These are phyloP conservation scores for Alsophila aescularia DNA, from an alignment of 2,888 invertebrate species.

Conservation along the genomic window DNA sequence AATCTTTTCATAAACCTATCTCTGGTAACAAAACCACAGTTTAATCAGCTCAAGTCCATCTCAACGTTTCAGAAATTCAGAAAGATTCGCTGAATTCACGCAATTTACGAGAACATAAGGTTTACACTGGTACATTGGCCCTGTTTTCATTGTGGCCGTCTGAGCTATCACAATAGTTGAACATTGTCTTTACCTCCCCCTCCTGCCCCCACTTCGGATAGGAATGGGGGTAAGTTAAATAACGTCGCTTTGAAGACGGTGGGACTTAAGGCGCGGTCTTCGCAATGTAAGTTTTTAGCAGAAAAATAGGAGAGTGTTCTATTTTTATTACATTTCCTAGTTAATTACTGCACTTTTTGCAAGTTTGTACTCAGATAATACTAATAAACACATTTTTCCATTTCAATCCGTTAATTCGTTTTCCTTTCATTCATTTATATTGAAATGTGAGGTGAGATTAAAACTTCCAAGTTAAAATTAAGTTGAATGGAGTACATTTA, in stretches of 20 bases:
- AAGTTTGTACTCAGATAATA: conserved; percentile 5
- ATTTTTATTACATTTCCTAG: conserved; percentile 2
- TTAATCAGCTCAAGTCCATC: conserved; percentile 1
- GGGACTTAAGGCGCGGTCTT: conserved; percentile 28
- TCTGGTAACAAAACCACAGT: background rate
- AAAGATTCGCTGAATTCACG: conserved; percentile 8
- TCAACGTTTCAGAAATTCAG: too few relatives aligned
- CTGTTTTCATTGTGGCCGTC: conserved; percentile 37
- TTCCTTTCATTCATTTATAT: conserved; percentile 2
- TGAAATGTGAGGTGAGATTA: conserved; percentile 8
- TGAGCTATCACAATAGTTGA: conserved; percentile 37
- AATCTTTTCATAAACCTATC: too few relatives aligned
- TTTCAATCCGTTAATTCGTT: background rate
- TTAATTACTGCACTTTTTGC: background rate
- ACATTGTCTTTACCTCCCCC: conserved; percentile 27
- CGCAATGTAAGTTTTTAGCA: conserved; percentile 29
- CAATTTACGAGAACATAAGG: conserved; percentile 21
- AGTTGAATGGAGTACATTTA: conserved; percentile 8
- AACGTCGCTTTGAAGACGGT: conserved; percentile 33
- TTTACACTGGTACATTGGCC: conserved; percentile 27
- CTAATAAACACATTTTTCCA: background rate
- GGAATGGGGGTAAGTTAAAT: conserved; percentile 33
- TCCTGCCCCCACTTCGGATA: conserved; percentile 13
- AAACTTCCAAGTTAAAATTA: conserved; percentile 6
- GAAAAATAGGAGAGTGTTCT: too few relatives aligned